Conservation (phyloP, 2,797 vertebrate genomes). For the Chlorospingus semifuscus region DNA sequence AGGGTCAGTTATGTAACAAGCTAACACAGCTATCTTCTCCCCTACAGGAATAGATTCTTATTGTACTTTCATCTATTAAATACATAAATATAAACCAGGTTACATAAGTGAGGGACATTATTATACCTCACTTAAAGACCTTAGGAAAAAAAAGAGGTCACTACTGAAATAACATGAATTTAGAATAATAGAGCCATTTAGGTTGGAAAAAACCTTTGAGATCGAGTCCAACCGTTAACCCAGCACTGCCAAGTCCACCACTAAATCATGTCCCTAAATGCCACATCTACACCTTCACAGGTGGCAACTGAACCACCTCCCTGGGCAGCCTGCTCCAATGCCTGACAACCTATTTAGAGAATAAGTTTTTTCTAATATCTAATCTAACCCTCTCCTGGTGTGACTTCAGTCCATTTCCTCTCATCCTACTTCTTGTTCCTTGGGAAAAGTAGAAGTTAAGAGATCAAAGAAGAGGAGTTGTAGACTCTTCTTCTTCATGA, state of each 20-base stretch:
- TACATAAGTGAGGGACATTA: background rate
- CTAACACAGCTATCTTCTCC: background rate
- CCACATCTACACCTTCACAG: background rate
- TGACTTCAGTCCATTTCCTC: background rate
- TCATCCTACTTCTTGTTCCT: background rate
- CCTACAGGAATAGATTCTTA: background rate
- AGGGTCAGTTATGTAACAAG: background rate
- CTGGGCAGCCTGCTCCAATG: background rate
- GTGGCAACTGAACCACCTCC: background rate
- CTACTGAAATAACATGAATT: background rate
- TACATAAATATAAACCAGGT: slow-evolving; percentile 25
- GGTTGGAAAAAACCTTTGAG: background rate
- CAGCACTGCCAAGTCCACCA: background rate
- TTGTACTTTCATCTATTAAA: background rate
- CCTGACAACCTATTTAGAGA: background rate
- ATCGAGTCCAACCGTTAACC: background rate
- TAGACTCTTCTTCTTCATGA: background rate
- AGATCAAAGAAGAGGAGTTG: background rate
- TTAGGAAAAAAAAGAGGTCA: background rate
- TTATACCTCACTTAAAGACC: background rate
- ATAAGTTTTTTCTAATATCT: background rate
- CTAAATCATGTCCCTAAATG: background rate
- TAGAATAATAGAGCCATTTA: background rate
- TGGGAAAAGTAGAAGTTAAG: background rate
- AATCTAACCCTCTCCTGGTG: background rate